Base-by-base conservation (phyloP, 1,140 invertebrate species). In the Myzus persicae region DNA sequence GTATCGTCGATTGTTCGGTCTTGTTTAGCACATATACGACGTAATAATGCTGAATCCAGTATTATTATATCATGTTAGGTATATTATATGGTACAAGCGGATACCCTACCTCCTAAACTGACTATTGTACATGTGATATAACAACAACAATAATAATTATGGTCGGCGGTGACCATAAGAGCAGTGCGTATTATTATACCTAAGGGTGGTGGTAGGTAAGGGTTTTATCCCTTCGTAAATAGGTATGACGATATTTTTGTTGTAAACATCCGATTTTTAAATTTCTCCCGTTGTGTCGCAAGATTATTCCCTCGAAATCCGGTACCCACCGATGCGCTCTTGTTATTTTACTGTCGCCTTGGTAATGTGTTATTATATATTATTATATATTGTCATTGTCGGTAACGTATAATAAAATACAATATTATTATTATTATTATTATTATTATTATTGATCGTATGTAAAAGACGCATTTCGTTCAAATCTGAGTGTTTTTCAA, bases 1-100 rank as follows among this genome's bases (percentile, higher is more conserved):
- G 87, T 89, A 90, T 59, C 31, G 38, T 90, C 89, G 36, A 36
- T 46, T n/a, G 46, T 90, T 90, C 38, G 89, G 38, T 90, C 42
- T 90, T 90, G 89, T 67, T 67, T 90, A 90, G 89, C 89, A 90
- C 89, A 90, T 90, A 90, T 90, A 90, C 89, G 51, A 90, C 89
- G 89, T 90, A 26, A 67, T 67, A 90, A 36, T 38, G 88, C 88
- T 36, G 26, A 54, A 54, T 89, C 48, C 48, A 31, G 44, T 87
- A 36, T 31, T 85, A 85, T 31, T 24, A 31, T 44, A 48, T 36
- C 31, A 36, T 36, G 38, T 40, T 24, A 5, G 7, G 36, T 82
- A 38, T 67, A 67, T 51, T 67, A 67, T 51, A 24, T 51, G 59
- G 76, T 81, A 38, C 76, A 38, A 36, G 8, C 20, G 6, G 5